Conservation (phyloP, 2,888 invertebrate species). For the Stegana nigrithorax region DNA sequence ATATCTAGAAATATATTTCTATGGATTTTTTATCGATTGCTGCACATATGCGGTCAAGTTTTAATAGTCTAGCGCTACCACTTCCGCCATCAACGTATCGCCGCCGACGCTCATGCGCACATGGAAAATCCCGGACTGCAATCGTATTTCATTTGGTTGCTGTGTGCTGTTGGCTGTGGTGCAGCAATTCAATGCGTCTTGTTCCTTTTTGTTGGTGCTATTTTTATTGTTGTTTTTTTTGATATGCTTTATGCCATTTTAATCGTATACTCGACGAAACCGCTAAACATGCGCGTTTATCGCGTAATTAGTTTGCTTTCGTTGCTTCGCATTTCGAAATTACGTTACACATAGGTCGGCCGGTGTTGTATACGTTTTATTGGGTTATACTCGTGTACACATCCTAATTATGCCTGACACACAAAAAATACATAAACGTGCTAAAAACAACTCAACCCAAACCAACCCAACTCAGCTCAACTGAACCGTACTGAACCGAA, state of each 20-base stretch:
- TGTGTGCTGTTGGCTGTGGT: slow-evolving; percentile 29
- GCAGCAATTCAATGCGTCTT: no score
- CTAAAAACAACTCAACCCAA: not conserved
- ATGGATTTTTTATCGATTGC: slow-evolving; percentile 64
- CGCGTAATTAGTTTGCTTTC: slow-evolving; percentile 53
- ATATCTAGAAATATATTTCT: slow-evolving; percentile 62
- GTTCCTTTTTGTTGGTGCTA: no score
- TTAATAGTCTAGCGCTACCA: not conserved
- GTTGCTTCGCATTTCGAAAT: no score
- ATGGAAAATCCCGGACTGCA: slow-evolving; percentile 31
- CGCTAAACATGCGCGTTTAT: slow-evolving; percentile 39
- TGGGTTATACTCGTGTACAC: not conserved
- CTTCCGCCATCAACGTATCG: slow-evolving; percentile 16
- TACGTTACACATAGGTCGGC: no score
- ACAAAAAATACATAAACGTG: no score
- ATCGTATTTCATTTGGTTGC: slow-evolving; percentile 46
- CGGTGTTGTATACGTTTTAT: not conserved
- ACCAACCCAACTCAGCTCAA: no score
- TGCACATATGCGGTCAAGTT: slow-evolving; percentile 1
- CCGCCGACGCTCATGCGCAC: slow-evolving; percentile 23
- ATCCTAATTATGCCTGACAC: not conserved
- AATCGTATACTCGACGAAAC: no score
- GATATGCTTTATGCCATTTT: no score
- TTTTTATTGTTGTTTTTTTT: not conserved
- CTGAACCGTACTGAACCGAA: not conserved